Base-by-base conservation (phyloP, 2,797 vertebrate genomes). In the Eremophila alpestris region DNA sequence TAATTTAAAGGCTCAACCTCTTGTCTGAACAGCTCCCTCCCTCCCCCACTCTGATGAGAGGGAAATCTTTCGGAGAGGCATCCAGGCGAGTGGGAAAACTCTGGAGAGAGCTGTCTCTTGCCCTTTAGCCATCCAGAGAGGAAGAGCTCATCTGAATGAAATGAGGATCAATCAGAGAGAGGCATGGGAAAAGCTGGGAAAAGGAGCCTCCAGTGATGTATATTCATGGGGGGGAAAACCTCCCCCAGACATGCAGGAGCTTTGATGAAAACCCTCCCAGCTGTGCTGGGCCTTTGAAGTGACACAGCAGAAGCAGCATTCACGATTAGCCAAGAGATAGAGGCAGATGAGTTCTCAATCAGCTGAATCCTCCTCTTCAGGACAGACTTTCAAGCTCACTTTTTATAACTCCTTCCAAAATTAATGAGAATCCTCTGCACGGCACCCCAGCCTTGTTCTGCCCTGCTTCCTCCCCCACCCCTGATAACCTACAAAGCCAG, bases 1-100 rank as follows among this genome's bases (percentile, higher is more conserved):
- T 97, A 96, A 96, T 97, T 96, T 92, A 93, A 93, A 94, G 94
- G 91, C 94, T 96, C 96, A 54, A 90, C 90, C 95, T 95, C 96
- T 95, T 96, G 96, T 96, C 95, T 96, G 94, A 97, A 97, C 96
- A 97, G 91, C 96, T 97, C 95, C 95, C 94, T 91, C 92, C 95
- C 94, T 94, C 96, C 94, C 94, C 95, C 94, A 45, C 76, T 93
- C 29, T 59, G 93, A 93, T 86, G 94, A 85, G 94, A 96, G 95
- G 94, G 88, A 96, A 96, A 92, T 89, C 94, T 96, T 86, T 92
- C 63, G 67, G 67, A 83, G 82, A 94, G 89, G 94, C 92, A 92
- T 73, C 84, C 90, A 91, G 94, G 93, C 65, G 74, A 96, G 95
- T 96, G 96, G 96, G 96, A 96, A 96, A 96, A 94, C 95, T 95